Evolutionary conservation across 2,113 vertebrate species (phyloP).

Genomic region (Seriola dumerili): DNA sequence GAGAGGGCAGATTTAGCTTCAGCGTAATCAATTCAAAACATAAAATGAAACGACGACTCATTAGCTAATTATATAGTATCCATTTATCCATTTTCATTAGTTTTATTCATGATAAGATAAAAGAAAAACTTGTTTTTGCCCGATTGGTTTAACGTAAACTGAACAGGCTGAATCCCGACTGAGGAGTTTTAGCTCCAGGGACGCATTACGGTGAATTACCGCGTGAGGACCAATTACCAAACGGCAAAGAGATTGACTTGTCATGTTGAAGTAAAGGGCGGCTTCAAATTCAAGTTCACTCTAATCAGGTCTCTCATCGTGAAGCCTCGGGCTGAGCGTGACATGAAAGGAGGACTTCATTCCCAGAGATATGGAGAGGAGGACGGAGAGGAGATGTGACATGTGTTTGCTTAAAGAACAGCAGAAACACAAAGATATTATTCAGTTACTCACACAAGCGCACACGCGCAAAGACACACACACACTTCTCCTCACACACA

Average conservation of each 20-base stretch:
- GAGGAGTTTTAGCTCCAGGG: conserved; percentile 12
- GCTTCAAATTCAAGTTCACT: conserved; percentile 29
- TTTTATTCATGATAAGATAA: conserved; percentile 29
- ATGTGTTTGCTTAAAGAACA: conserved; percentile 41
- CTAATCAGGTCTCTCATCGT: conserved; percentile 29
- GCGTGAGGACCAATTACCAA: conserved; percentile 48
- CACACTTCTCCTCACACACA: no score
- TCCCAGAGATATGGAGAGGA: conserved; percentile 13
- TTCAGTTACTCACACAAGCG: neutral
- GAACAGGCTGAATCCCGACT: neutral
- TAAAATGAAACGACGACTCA: conserved; percentile 53
- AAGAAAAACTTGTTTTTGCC: conserved; percentile 10
- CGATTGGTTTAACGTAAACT: conserved; percentile 15
- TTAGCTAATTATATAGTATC: conserved; percentile 54
- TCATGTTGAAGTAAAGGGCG: conserved; percentile 21
- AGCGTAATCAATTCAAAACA: conserved; percentile 62
- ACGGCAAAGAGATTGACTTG: conserved; percentile 34
- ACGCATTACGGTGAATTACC: neutral
- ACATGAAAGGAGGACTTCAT: conserved; percentile 32
- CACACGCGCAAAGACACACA: neutral
- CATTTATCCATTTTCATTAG: conserved; percentile 15
- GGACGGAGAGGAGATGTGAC: conserved; percentile 17
- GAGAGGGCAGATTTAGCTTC: conserved; percentile 47
- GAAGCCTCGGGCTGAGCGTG: conserved; percentile 19
- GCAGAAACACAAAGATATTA: neutral